Conservation (phyloP, 2,888 invertebrate genomes). For the Tetragonisca angustula region DNA sequence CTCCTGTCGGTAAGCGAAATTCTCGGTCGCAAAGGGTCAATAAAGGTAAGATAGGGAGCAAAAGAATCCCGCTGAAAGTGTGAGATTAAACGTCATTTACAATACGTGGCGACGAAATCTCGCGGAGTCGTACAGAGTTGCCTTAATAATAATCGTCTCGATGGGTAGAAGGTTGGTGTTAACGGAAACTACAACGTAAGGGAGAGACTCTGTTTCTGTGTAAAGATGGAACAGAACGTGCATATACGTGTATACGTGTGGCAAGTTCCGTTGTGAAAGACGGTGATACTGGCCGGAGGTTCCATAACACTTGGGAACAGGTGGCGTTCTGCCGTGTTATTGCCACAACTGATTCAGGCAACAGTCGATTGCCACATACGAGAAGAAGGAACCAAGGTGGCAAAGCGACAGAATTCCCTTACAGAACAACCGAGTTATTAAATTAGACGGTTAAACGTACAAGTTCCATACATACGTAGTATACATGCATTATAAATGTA, state of each 20-base stretch:
- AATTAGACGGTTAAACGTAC: background rate
- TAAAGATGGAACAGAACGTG: conserved; percentile 15
- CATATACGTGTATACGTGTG: conserved; percentile 45
- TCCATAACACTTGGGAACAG: conserved; percentile 81
- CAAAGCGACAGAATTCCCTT: conserved; percentile 16
- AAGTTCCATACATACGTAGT: background rate
- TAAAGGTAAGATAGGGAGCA: no score
- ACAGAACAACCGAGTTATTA: background rate
- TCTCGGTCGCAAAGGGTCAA: no score
- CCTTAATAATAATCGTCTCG: conserved; percentile 51
- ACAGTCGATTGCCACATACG: conserved; percentile 69
- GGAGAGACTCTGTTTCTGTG: conserved; percentile 16
- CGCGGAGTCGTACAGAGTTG: conserved; percentile 11
- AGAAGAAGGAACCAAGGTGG: conserved; percentile 16
- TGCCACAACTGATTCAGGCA: conserved; percentile 68
- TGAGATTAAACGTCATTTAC: conserved; percentile 41
- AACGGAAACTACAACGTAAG: conserved; percentile 36
- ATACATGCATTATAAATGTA: background rate
- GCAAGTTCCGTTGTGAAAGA: conserved; percentile 52
- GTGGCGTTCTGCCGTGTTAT: conserved; percentile 79
- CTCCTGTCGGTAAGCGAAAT: no score
- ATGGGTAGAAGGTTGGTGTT: conserved; percentile 62
- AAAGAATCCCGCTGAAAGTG: background rate
- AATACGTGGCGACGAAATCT: conserved; percentile 37
- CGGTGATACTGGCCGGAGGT: conserved; percentile 63